Conservation (phyloP, 2,113 vertebrate species). For the Antechinus stuartii region DNA sequence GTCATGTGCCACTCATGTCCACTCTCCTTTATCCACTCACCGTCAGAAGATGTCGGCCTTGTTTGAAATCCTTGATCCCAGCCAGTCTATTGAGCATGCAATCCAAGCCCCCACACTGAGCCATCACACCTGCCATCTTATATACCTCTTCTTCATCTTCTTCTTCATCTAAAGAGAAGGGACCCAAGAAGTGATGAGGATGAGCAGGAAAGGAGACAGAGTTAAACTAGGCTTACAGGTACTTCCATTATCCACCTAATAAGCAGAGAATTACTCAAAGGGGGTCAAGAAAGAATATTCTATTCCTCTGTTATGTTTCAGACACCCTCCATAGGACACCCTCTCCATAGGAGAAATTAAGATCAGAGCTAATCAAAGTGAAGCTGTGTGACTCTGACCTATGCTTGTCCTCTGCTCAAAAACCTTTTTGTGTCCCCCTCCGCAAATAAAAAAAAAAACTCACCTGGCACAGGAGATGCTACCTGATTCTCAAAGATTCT, state of each 20-base stretch:
- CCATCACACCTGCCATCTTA: slow-evolving; percentile 99
- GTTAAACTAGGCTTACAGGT: not conserved
- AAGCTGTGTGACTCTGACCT: slow-evolving; percentile 7
- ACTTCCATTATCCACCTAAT: not conserved
- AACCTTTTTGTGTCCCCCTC: no score
- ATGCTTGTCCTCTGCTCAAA: no score
- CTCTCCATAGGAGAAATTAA: not conserved
- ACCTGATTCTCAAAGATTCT: not conserved
- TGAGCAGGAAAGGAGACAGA: not conserved
- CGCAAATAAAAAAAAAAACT: not conserved
- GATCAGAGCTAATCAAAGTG: slow-evolving; percentile 7
- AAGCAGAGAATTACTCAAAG: slow-evolving; percentile 5
- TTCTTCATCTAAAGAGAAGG: slow-evolving; percentile 92
- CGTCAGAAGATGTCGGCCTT: slow-evolving; percentile 95
- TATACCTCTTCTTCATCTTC: slow-evolving; percentile 99
- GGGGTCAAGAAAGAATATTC: not conserved
- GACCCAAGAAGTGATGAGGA: not conserved
- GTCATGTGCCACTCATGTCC: not conserved
- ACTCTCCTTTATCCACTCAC: slow-evolving; percentile 84
- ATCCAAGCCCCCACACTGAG: slow-evolving; percentile 96
- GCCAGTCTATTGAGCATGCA: slow-evolving; percentile 98
- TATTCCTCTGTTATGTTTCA: not conserved
- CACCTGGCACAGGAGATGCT: not conserved
- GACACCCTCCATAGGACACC: not conserved
- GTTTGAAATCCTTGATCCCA: slow-evolving; percentile 98